Conservation (phyloP, 2,113 vertebrate species). For the Alces alces region DNA sequence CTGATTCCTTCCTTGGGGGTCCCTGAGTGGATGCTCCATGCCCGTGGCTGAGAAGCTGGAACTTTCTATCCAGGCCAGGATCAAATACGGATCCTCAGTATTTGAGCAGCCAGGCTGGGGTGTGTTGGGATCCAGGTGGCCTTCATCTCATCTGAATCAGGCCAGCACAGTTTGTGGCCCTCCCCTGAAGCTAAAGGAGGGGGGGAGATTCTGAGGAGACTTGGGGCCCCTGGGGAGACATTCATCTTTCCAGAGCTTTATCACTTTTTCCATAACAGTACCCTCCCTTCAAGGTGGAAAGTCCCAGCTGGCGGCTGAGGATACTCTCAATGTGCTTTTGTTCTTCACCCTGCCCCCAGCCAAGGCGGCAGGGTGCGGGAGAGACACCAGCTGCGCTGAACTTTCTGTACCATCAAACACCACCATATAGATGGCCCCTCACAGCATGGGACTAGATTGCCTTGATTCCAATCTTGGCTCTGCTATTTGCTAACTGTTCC, state of each 20-base stretch:
- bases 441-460: background rate
- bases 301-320: slow-evolving; percentile 38
- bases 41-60: background rate
- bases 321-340: background rate
- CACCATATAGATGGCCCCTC: background rate
- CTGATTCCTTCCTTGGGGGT: background rate
- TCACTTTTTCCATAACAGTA: slow-evolving; percentile 67
- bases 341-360: background rate
- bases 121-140: slow-evolving; percentile 41
- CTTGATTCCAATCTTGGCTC: background rate
- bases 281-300: slow-evolving; percentile 58
- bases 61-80: background rate
- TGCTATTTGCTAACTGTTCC: background rate
- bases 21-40: background rate
- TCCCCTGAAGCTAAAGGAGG: background rate
- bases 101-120: background rate
- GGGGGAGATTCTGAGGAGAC: background rate
- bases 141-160: slow-evolving; percentile 25
- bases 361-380: background rate
- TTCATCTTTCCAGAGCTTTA: slow-evolving; percentile 55
- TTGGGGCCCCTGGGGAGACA: slow-evolving; percentile 51
- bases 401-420: background rate
- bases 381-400: background rate
- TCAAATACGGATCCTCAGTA: background rate
- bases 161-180: background rate